Conservation (phyloP, 1,140 invertebrate species). For the Caenorhabditis elegans region DNA sequence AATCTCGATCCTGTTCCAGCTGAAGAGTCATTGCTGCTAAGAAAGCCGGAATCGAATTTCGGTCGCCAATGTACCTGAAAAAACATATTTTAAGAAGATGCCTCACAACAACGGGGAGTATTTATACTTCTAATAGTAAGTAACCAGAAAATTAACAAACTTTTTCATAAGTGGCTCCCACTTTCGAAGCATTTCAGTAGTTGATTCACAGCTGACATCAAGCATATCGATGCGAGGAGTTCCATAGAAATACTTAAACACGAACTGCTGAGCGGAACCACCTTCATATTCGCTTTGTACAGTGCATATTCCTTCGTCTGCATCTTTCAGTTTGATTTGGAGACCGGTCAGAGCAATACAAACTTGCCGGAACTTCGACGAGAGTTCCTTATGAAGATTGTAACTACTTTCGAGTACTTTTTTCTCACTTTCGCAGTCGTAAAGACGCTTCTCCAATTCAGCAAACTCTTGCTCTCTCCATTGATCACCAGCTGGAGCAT, state of each 20-base stretch:
- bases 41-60: background rate
- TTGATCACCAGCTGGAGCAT: background rate
- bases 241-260: background rate
- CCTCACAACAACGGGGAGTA: background rate
- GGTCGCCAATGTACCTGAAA: constrained; percentile 5
- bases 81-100: background rate
- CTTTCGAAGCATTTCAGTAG: background rate
- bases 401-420: background rate
- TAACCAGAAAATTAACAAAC: too few species aligned
- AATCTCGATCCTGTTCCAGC: background rate
- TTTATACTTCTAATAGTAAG: too few species aligned
- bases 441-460: background rate
- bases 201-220: background rate
- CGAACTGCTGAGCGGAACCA: background rate
- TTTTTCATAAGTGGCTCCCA: background rate
- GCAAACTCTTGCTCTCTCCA: background rate
- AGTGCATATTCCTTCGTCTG: background rate
- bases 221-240: background rate
- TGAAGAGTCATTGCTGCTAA: background rate
- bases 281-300: background rate
- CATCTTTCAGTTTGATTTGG: constrained; percentile 12
- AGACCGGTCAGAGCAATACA: background rate
- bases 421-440: background rate
- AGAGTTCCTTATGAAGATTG: background rate
- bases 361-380: background rate